phyloP scores from a whole-genome alignment of 2,888 invertebrate species.

The Psylliodes chrysocephalus region DNA sequence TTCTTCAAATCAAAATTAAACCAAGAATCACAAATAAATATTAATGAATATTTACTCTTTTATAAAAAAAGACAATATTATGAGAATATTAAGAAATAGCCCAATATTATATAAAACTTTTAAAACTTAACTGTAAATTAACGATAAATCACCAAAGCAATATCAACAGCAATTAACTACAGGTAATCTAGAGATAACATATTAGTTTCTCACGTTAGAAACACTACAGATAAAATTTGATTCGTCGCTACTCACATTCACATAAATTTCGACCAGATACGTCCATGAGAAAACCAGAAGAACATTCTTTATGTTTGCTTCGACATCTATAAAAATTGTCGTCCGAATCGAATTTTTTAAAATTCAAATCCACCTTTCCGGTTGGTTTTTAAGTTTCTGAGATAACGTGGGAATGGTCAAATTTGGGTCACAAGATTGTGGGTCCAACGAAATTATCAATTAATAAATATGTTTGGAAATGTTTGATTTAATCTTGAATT shows the following conservation, averaged over 20 bases:
- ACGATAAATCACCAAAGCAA: constrained; percentile 8
- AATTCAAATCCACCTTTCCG: constrained; percentile 19
- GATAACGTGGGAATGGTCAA: constrained; percentile 27
- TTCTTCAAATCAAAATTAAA: too few species aligned
- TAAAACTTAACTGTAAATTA: background rate
- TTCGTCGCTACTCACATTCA: background rate
- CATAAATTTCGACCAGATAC: background rate
- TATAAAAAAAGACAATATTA: too few species aligned
- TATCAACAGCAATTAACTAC: constrained; percentile 10
- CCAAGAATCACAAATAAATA: too few species aligned
- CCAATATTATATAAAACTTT: background rate
- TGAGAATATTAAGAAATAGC: too few species aligned
- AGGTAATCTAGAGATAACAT: background rate
- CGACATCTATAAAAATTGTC: constrained; percentile 19
- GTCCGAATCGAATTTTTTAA: constrained; percentile 14
- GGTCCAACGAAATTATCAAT: constrained; percentile 23
- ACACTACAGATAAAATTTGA: background rate
- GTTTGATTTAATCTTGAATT: constrained; percentile 27
- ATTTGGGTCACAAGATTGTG: constrained; percentile 29
- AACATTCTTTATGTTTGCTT: constrained; percentile 2
- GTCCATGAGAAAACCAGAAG: constrained; percentile 3
- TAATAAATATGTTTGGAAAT: constrained; percentile 32
- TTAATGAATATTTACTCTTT: too few species aligned
- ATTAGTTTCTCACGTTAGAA: constrained; percentile 20
- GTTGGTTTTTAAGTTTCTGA: background rate